Percentiles rank a stretch among this genome's conserved stretches.
phyloP scores from a whole-genome alignment of 2,888 invertebrate genomes.

The Parnassius glacialis region DNA sequence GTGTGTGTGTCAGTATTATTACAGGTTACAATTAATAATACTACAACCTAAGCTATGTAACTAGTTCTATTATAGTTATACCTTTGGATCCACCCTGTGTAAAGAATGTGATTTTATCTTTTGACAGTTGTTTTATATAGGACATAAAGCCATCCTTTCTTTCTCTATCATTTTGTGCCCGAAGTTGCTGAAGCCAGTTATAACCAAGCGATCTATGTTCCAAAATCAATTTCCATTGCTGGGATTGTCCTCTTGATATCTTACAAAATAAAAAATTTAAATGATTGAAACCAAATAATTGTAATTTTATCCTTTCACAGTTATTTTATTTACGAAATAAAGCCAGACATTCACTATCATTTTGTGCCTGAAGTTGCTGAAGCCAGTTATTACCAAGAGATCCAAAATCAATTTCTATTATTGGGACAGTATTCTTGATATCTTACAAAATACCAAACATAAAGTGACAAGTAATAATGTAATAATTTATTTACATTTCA shows the following conservation, averaged over 20 bases:
- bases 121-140: constrained; percentile 72
- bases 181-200: constrained; percentile 81
- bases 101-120: constrained; percentile 73
- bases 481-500: too few species aligned
- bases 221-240: constrained; percentile 90
- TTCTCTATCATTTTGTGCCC: constrained; percentile 63
- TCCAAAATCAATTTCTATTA: constrained; percentile 91
- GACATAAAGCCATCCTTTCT: constrained; percentile 75
- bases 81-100: constrained; percentile 73
- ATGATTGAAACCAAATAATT: background rate
- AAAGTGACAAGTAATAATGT: too few species aligned
- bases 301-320: constrained; percentile 76
- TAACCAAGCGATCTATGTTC: constrained; percentile 89
- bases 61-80: constrained; percentile 29
- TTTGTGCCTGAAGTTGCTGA: constrained; percentile 59
- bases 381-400: constrained; percentile 87
- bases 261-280: constrained; percentile 52
- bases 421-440: constrained; percentile 86
- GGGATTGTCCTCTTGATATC: constrained; percentile 86
- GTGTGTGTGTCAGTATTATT: too few species aligned
- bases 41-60: too few species aligned
- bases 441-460: constrained; percentile 68
- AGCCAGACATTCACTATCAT: constrained; percentile 69
- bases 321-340: constrained; percentile 74
- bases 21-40: too few species aligned